A percentile compares a stretch with the other conserved stretches of the same genome.
These are phyloP conservation scores for Pollenia angustigena DNA, from an alignment of 2,888 invertebrate species.

Conservation along the genomic window DNA sequence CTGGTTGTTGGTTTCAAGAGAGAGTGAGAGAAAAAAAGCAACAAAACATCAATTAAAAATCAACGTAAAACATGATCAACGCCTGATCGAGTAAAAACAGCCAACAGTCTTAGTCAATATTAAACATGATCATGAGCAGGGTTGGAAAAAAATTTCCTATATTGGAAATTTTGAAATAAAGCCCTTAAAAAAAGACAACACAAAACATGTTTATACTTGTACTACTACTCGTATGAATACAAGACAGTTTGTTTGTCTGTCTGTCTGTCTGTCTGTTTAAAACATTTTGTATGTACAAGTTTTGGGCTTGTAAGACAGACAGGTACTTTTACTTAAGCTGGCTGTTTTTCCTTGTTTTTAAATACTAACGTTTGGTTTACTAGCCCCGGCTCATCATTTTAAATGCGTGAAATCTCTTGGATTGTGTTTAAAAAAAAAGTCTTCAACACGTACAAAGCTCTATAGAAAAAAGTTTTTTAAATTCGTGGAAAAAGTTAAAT, in stretches of 20 bases:
- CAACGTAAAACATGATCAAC: conserved; percentile 84
- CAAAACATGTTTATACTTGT: conserved; percentile 58
- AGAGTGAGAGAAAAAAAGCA: conserved; percentile 32
- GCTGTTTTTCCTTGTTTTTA: neutral
- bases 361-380: conserved; percentile 58
- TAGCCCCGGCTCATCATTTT: conserved; percentile 67
- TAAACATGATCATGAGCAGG: conserved; percentile 78
- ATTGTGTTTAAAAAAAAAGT: conserved; percentile 22
- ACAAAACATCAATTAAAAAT: conserved; percentile 83
- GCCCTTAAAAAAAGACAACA: conserved; percentile 48
- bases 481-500: conserved; percentile 80
- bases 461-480: conserved; percentile 74
- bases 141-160: neutral
- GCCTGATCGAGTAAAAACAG: conserved; percentile 78
- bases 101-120: conserved; percentile 50
- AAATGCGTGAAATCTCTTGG: conserved; percentile 68
- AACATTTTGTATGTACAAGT: conserved; percentile 23
- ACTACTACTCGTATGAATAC: conserved; percentile 38
- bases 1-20: conserved; percentile 9
- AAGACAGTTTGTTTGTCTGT: conserved; percentile 3
- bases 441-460: conserved; percentile 47
- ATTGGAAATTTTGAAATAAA: conserved; percentile 38
- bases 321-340: conserved; percentile 63
- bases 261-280: neutral
- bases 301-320: conserved; percentile 60